phyloP scores from a whole-genome alignment of 1,140 invertebrate genomes.

The Drosophila carrolli region DNA sequence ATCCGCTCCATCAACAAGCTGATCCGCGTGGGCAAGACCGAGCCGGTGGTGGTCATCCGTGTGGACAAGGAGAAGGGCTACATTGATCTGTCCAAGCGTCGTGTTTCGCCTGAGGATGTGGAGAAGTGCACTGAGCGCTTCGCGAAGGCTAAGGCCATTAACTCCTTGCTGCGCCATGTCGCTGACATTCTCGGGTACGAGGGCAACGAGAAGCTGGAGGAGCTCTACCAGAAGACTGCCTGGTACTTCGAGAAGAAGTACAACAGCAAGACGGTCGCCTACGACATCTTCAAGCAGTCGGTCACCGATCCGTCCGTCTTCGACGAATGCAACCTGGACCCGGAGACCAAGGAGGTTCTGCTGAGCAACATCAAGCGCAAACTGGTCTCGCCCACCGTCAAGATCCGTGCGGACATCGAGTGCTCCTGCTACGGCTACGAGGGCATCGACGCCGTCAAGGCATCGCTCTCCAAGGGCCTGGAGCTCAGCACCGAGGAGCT shows the following conservation, averaged over 20 bases:
- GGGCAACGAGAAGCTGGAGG: conserved; percentile 96
- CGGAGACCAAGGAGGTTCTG: conserved; percentile 96
- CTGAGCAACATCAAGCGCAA: conserved; percentile 98
- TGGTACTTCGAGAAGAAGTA: conserved; percentile 99
- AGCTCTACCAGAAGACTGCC: conserved; percentile 98
- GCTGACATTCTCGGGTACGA: conserved; percentile 97
- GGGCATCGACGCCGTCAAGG: conserved; percentile 99
- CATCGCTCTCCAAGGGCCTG: conserved; percentile 96
- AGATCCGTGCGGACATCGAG: conserved; percentile 99
- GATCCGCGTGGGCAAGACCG: conserved; percentile 98
- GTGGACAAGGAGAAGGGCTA: conserved; percentile 99
- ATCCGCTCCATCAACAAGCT: conserved; percentile 99
- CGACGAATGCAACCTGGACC: conserved; percentile 98
- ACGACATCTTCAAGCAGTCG: conserved; percentile 99
- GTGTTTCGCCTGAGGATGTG: conserved; percentile 99
- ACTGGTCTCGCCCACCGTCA: conserved; percentile 98
- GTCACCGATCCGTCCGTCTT: conserved; percentile 96
- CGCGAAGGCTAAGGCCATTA: conserved; percentile 99
- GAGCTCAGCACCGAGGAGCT: conserved; percentile 96
- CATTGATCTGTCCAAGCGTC: conserved; percentile 99
- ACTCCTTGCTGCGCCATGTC: conserved; percentile 98
- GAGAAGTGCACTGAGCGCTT: conserved; percentile 99
- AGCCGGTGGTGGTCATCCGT: conserved; percentile 99
- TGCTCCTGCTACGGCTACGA: conserved; percentile 99
- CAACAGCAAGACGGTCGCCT: conserved; percentile 97